Conservation (phyloP, 2,888 invertebrate species). For the Heliconius ismenius region DNA sequence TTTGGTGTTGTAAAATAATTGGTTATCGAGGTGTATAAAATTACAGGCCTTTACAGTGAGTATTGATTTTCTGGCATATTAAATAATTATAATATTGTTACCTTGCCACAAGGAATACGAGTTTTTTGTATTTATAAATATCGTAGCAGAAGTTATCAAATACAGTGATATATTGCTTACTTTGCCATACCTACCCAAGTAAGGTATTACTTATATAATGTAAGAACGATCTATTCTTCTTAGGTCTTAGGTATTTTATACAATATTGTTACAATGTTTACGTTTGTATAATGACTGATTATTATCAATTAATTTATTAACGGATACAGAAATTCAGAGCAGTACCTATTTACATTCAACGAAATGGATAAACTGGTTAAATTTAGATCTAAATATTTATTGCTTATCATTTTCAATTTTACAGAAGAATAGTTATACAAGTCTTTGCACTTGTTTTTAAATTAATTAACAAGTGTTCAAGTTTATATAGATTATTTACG, state of each 20-base stretch:
- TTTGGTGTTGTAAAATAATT: conserved; percentile 75
- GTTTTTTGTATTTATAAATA: conserved; percentile 60
- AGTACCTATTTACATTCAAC: conserved; percentile 43
- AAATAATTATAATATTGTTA: conserved; percentile 57
- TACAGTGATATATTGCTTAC: conserved; percentile 67
- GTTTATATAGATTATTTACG: neutral
- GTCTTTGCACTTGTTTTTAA: conserved; percentile 5
- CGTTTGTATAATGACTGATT: conserved; percentile 46
- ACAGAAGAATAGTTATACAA: conserved; percentile 43
- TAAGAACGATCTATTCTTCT: conserved; percentile 59
- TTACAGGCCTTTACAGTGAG: conserved; percentile 75
- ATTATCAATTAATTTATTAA: conserved; percentile 39
- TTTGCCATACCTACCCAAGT: conserved; percentile 67
- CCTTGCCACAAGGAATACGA: conserved; percentile 59
- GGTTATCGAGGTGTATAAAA: conserved; percentile 78
- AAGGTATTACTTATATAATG: conserved; percentile 62
- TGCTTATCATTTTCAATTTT: conserved; percentile 36
- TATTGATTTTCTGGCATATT: conserved; percentile 68
- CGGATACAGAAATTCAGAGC: conserved; percentile 37
- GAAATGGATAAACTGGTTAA: conserved; percentile 27
- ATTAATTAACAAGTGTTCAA: neutral
- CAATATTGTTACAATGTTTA: conserved; percentile 55
- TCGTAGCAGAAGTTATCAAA: conserved; percentile 61
- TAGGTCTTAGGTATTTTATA: conserved; percentile 60
- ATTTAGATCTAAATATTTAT: conserved; percentile 34